Base-by-base conservation (phyloP, 2,888 invertebrate species). In the Dione vanillae region DNA sequence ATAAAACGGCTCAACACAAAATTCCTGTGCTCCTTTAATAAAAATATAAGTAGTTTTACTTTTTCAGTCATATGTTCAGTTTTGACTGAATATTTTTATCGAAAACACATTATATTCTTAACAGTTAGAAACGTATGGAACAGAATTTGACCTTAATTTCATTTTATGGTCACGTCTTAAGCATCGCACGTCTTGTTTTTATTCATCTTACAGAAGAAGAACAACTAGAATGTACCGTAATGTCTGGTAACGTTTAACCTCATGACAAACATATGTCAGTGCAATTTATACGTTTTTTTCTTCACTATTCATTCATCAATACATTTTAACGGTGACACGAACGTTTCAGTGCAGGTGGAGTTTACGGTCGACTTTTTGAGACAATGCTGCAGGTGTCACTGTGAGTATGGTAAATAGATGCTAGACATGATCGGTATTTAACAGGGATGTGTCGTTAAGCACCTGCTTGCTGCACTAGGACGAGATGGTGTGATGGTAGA, bases 401-500 rank as follows among this genome's bases (percentile, higher is more conserved):
- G 85, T 83, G 85, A 85, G 84, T 89, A 90, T 89, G 87, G 86
- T 90, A 91, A 91, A 89, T 89, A 91, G 90, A 89, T 88, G 79
- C 87, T 89, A 90, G 88, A 89, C 91, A 91, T 90, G 92, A 91
- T 91, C 90, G 91, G 91, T 91, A 92, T 92, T 92, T 90, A 89
- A 91, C 89, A 88, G 90, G 92, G 92, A 91, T 92, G 90, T 90
- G 87, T 91, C 74, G 85, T 84, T 83, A 85, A 90, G 91, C 92
- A 93, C 92, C 92, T 93, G 56, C 56, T 54, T 10, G 54, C 37
- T 54, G 92, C 91, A 88, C 84, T 87, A 87, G 82, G 83, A 83
- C 82, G 16, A 83, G 82, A 84, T 78, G 78, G 79, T 78, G 79
- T 70, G 79, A 75, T 84, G 83, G 82, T 84, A 79, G 81, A 82